Evolutionary conservation across 1,140 invertebrate species (phyloP), one percentile per base, ranked within the genome.

Genomic region (Belonocnema kinseyi): DNA sequence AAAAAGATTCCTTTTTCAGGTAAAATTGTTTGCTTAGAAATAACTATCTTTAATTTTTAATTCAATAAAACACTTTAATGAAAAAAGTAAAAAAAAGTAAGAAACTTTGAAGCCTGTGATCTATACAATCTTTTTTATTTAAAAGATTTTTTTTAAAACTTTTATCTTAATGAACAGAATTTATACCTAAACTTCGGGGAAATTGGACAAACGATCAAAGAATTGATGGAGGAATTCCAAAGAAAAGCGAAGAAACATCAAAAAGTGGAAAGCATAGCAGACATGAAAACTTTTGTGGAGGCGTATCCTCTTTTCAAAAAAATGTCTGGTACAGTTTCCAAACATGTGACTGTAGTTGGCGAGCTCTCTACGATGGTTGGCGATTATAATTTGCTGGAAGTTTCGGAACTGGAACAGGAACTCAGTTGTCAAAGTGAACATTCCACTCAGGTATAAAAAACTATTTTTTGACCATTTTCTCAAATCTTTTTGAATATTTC

Each of bases 241-340:
- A 95, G 94, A 80, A 98, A 98, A 92, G 97, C 97, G 3, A 97
- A 99, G 88, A 97, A 96, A 85, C 96, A 97, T 82, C 97, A 99
- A 87, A 99, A 99, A 93, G 96, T 99, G 4, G 99, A 99, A 92
- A 99, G 97, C 80, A 99, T 99, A 85, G 94, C 95, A 0, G 99
- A 99, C 89, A 99, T 99, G 98, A 99, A 99, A 93, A 96, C 95
- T 84, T 99, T 99, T 92, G 97, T 99, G 13, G 99, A 99, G 88
- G 96, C 96, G 16, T 99, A 99, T 93, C 99, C 99, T 0, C 95
- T 99, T 82, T 99, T 99, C 88, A 99, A 99, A 93, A 99, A 99
- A 95, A 98, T 99, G 94, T 99, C 97, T 0, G 98, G 98, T 26
- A 99, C 98, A 5, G 98, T 99, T 13, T 95, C 97, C 3, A 99